These are phyloP conservation scores for Minunthozetes semirufus DNA, from an alignment of 2,888 invertebrate genomes.

Conservation along the genomic window DNA sequence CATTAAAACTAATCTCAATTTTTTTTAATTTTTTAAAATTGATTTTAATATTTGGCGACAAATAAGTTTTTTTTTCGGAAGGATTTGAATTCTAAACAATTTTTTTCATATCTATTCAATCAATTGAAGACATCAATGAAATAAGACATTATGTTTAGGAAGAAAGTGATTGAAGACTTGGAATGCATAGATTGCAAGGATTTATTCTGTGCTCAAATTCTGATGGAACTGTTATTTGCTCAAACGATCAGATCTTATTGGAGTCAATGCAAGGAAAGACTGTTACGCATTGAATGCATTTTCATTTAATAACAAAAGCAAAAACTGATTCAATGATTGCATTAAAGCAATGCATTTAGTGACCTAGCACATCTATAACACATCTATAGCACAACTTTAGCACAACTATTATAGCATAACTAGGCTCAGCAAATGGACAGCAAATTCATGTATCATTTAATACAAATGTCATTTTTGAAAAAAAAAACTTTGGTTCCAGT, in stretches of 20 bases:
- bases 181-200: background rate
- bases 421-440: no score
- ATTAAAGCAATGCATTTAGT: background rate
- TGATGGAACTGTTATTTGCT: background rate
- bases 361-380: background rate
- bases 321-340: slow-evolving; percentile 21
- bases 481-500: background rate
- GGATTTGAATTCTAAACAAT: no score
- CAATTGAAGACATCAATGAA: background rate
- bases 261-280: background rate
- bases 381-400: no score
- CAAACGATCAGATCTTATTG: slow-evolving; percentile 4
- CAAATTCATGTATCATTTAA: background rate
- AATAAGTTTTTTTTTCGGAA: no score
- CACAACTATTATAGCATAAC: no score
- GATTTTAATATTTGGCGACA: no score
- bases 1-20: no score
- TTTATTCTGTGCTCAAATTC: background rate
- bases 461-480: background rate
- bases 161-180: slow-evolving; percentile 13
- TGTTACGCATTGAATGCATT: slow-evolving; percentile 1
- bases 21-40: no score
- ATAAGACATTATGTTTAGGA: background rate
- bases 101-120: background rate
- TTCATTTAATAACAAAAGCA: background rate